Evolutionary conservation across 92 coral and sea anemone species (phyloP).

Genomic region (Palythoa grandiflora): DNA sequence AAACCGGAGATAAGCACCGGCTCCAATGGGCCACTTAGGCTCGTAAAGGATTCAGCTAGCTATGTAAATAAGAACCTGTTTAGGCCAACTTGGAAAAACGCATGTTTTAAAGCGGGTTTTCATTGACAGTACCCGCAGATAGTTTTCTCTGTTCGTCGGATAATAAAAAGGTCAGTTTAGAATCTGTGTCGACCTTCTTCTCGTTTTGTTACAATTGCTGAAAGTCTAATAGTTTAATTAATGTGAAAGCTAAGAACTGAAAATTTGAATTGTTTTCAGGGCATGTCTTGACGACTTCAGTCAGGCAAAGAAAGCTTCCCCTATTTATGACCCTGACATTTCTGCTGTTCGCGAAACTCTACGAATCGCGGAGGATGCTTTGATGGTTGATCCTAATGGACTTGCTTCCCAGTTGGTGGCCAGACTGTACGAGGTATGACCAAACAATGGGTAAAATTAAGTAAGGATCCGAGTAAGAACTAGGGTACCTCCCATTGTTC

Average conservation of each 20-base stretch:
- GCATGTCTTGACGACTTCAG: conserved; percentile 82
- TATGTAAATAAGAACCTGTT: too few relatives aligned
- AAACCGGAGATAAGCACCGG: too few relatives aligned
- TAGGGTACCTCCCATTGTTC: too few relatives aligned
- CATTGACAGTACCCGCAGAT: too few relatives aligned
- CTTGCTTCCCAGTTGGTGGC: conserved; percentile 77
- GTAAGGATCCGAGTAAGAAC: too few relatives aligned
- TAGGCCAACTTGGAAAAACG: too few relatives aligned
- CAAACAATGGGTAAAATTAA: too few relatives aligned
- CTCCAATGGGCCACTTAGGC: too few relatives aligned
- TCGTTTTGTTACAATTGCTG: not conserved
- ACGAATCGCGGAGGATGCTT: conserved; percentile 85
- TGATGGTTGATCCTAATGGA: conserved; percentile 68
- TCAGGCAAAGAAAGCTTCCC: conserved; percentile 57
- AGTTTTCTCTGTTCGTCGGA: too few relatives aligned
- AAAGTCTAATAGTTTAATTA: not conserved
- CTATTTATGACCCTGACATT: conserved; percentile 70
- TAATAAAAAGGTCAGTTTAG: too few relatives aligned
- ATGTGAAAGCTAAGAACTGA: not conserved
- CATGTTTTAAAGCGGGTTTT: too few relatives aligned
- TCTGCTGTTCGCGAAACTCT: conserved; percentile 77
- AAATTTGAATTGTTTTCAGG: conserved; percentile 31
- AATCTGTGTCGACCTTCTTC: not conserved
- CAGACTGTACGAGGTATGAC: conserved; percentile 76
- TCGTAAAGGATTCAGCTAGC: too few relatives aligned